Evolutionary conservation across 2,113 vertebrate species (phyloP).

Genomic region (Tupaia tana): DNA sequence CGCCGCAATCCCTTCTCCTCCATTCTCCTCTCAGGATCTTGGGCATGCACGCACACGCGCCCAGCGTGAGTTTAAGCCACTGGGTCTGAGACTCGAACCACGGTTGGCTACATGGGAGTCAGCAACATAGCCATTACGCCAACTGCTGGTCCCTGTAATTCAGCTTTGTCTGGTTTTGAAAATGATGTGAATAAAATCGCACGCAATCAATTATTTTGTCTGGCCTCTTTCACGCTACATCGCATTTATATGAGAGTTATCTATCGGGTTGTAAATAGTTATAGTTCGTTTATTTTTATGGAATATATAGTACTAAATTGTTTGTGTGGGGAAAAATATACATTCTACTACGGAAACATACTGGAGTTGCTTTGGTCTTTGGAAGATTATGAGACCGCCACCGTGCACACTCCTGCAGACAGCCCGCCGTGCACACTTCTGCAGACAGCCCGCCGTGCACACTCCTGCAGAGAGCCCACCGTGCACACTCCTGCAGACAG

Average conservation of each 20-base stretch:
- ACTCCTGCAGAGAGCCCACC: no score
- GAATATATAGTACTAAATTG: background rate
- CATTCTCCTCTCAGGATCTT: no score
- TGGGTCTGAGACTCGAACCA: no score
- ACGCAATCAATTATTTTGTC: background rate
- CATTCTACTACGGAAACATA: background rate
- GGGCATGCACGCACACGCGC: no score
- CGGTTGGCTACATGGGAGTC: no score
- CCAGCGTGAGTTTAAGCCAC: no score
- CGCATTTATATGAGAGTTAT: background rate
- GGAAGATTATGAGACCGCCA: background rate
- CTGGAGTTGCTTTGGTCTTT: background rate
- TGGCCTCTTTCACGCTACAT: background rate
- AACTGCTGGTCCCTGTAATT: background rate
- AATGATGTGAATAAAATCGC: background rate
- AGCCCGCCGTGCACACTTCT: no score
- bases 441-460: no score
- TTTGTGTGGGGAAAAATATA: background rate
- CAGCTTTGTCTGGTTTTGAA: background rate
- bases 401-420: background rate
- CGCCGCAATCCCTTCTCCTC: no score
- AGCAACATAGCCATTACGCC: no score
- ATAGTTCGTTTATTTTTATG: background rate
- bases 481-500: no score
- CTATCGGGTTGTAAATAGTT: background rate